phyloP scores from a whole-genome alignment of 1,140 invertebrate species.

The Cardiocondyla obscurior region DNA sequence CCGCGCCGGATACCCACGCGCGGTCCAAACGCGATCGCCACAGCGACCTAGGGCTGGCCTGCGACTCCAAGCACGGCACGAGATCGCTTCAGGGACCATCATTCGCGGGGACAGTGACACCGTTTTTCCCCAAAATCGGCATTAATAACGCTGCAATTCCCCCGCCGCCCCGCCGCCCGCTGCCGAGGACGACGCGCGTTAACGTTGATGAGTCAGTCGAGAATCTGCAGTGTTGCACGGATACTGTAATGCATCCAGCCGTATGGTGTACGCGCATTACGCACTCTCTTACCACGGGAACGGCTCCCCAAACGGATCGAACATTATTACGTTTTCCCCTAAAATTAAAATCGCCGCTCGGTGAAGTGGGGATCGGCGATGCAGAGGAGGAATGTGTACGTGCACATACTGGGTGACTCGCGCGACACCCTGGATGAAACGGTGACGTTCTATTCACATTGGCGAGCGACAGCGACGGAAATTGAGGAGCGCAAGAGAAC shows the following conservation, averaged over 20 bases:
- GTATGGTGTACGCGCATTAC: not conserved
- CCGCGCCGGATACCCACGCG: not conserved
- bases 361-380: conserved; percentile 9
- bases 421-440: not conserved
- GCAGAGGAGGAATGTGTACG: conserved; percentile 11
- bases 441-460: not conserved
- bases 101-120: conserved; percentile 79
- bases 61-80: too few species aligned
- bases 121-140: conserved; percentile 83
- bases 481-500: too few species aligned
- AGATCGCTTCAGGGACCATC: too few species aligned
- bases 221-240: not conserved
- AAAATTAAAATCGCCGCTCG: conserved; percentile 73
- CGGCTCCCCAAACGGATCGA: conserved; percentile 52
- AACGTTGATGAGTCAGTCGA: not conserved
- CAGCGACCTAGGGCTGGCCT: not conserved
- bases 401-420: conserved; percentile 42
- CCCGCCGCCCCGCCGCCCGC: not conserved
- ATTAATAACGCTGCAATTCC: conserved; percentile 58
- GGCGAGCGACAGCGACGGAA: not conserved
- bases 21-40: not conserved
- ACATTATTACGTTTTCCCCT: conserved; percentile 79
- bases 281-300: not conserved
- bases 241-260: not conserved
- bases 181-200: not conserved